Conservation (phyloP, 2,888 invertebrate species). For the Margaritifera margaritifera region DNA sequence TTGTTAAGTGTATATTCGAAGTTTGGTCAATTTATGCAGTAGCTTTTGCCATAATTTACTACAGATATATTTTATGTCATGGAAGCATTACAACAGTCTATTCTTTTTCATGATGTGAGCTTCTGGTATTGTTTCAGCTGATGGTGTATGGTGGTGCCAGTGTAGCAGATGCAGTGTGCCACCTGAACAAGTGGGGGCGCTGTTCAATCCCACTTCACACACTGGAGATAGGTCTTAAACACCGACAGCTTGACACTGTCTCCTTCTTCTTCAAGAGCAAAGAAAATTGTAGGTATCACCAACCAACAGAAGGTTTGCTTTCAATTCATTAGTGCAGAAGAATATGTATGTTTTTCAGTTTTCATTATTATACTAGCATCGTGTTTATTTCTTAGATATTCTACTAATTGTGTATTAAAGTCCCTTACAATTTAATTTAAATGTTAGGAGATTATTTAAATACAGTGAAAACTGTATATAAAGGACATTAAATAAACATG, state of each 20-base stretch:
- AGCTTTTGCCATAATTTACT: no score
- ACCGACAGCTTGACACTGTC: constrained; percentile 68
- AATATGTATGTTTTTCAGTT: constrained; percentile 5
- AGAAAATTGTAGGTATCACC: constrained; percentile 57
- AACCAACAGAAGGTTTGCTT: background rate
- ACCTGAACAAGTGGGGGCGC: constrained; percentile 64
- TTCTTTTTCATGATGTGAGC: background rate
- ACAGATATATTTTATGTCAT: no score
- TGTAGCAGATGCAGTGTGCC: constrained; percentile 62
- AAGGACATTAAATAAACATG: no score
- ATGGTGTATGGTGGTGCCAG: constrained; percentile 64
- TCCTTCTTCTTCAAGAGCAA: constrained; percentile 67
- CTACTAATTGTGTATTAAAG: no score
- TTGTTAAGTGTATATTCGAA: no score
- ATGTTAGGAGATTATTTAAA: no score
- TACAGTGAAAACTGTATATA: no score
- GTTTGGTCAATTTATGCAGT: no score
- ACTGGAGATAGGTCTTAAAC: constrained; percentile 63
- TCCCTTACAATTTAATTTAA: no score
- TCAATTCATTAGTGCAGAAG: background rate
- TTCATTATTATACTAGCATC: no score
- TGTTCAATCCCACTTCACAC: constrained; percentile 64
- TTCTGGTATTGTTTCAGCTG: constrained; percentile 44
- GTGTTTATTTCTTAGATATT: no score
- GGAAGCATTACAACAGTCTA: background rate